Conservation (phyloP, 2,113 vertebrate species). For the Motacilla tschutschensis region DNA sequence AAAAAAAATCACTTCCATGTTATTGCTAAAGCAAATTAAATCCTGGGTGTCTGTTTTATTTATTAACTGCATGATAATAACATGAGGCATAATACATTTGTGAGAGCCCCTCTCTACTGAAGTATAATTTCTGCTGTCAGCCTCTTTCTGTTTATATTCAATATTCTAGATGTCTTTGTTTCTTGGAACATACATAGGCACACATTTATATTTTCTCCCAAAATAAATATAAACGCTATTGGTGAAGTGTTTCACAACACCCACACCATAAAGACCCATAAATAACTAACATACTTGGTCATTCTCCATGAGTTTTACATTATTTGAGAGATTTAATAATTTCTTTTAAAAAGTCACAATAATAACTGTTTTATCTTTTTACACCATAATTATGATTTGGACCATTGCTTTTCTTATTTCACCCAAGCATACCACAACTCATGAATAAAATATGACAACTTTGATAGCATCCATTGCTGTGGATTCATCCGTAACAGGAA, state of each 20-base stretch:
- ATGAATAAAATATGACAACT: conserved; percentile 95
- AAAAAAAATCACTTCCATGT: conserved; percentile 2
- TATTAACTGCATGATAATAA: conserved; percentile 43
- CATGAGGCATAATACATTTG: conserved; percentile 5
- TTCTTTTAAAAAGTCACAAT: conserved; percentile 59
- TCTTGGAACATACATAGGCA: background rate
- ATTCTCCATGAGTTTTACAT: conserved; percentile 21
- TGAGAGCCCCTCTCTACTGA: conserved; percentile 11
- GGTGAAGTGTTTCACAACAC: background rate
- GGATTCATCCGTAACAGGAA: conserved; percentile 73
- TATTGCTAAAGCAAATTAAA: conserved; percentile 51
- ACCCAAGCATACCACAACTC: conserved; percentile 81
- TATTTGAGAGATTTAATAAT: conserved; percentile 47
- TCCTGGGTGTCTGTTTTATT: conserved; percentile 37
- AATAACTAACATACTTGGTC: background rate
- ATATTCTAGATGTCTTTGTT: conserved; percentile 9
- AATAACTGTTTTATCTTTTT: conserved; percentile 72
- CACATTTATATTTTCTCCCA: background rate
- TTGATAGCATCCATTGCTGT: conserved; percentile 83
- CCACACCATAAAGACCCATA: background rate
- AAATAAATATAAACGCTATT: background rate
- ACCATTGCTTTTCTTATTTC: conserved; percentile 81
- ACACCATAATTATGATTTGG: conserved; percentile 76
- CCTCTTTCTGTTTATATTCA: conserved; percentile 19
- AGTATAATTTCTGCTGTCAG: conserved; percentile 9